Percentiles rank a stretch among this genome's conserved stretches.
phyloP scores from a whole-genome alignment of 1,140 invertebrate species.

The Sarcophaga peregrina region DNA sequence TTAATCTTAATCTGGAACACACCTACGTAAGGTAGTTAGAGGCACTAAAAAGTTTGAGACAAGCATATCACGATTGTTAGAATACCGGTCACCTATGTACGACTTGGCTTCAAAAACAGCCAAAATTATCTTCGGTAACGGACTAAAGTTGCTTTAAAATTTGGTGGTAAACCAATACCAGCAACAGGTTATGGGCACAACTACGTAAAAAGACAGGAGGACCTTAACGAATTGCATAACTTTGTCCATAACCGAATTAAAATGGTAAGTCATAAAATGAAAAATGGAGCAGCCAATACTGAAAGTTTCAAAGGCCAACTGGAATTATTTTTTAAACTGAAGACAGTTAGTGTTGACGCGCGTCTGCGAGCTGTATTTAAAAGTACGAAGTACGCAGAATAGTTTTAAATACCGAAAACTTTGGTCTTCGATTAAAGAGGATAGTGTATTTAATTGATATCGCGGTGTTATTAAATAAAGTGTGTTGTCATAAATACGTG shows the following conservation, averaged over 20 bases:
- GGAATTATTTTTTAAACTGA: neutral
- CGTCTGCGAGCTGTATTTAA: too few species aligned
- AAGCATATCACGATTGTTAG: neutral
- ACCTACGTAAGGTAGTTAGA: conserved; percentile 50
- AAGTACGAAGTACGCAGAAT: too few species aligned
- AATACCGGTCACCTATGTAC: neutral
- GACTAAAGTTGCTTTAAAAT: neutral
- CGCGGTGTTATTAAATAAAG: too few species aligned
- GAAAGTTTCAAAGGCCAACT: neutral
- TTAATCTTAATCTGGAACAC: conserved; percentile 52
- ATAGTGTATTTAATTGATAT: too few species aligned
- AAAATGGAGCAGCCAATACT: neutral
- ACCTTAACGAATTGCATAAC: neutral
- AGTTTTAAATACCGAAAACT: too few species aligned
- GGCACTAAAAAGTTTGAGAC: conserved; percentile 48
- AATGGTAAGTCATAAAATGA: neutral
- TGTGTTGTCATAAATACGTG: too few species aligned
- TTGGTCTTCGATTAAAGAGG: too few species aligned
- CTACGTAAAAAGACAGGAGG: neutral
- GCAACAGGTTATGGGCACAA: neutral
- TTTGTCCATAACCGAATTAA: neutral
- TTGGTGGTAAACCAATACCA: neutral
- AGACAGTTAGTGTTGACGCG: too few species aligned
- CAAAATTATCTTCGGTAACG: neutral
- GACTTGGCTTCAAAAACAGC: neutral